These are phyloP conservation scores for Peromyscus nudipes DNA, from an alignment of 2,797 vertebrate species.

Conservation along the genomic window DNA sequence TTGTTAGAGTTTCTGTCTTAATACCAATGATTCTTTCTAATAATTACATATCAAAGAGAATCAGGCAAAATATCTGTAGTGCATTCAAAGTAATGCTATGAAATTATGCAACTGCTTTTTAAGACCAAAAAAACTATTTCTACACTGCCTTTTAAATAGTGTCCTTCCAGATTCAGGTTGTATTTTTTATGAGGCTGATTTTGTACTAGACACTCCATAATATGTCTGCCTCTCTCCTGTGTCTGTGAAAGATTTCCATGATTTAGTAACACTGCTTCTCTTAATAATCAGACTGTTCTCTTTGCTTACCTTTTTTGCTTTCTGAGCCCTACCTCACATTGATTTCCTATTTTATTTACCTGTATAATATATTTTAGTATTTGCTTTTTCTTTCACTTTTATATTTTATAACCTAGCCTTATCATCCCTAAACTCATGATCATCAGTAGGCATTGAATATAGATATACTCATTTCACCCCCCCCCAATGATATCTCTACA, in stretches of 20 bases:
- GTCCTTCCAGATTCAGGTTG: background rate
- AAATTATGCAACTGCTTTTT: conserved; percentile 44
- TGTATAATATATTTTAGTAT: conserved; percentile 4
- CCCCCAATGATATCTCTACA: background rate
- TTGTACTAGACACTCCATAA: background rate
- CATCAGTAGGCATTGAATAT: background rate
- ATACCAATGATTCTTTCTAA: background rate
- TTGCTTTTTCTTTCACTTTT: background rate
- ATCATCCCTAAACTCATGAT: background rate
- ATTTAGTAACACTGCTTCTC: conserved; percentile 31
- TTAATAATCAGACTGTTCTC: background rate
- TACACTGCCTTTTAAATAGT: background rate
- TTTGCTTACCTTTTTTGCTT: conserved; percentile 18
- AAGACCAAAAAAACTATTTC: background rate
- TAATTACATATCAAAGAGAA: background rate
- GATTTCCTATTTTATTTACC: conserved; percentile 12
- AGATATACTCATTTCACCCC: background rate
- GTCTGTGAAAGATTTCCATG: background rate
- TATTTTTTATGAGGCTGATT: conserved; percentile 3
- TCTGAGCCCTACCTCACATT: background rate
- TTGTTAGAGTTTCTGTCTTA: background rate
- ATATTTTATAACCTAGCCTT: background rate
- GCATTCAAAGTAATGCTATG: background rate
- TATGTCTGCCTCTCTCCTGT: background rate
- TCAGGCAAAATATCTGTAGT: conserved; percentile 15